phyloP scores from a whole-genome alignment of 2,797 vertebrate species.

The Sebastes jordani region DNA sequence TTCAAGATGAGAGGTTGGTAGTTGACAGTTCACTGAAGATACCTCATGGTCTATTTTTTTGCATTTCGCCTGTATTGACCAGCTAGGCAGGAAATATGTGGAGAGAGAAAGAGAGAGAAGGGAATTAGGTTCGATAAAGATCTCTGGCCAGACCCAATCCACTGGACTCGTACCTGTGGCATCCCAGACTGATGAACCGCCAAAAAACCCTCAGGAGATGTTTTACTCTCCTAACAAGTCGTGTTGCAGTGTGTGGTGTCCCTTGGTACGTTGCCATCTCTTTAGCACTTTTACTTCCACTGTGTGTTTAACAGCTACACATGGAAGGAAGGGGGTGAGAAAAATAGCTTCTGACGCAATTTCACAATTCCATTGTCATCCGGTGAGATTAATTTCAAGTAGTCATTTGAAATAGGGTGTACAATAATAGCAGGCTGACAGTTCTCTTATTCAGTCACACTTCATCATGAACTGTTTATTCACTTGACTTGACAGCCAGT shows the following conservation, averaged over 20 bases:
- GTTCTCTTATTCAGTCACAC: not conserved
- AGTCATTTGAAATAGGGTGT: not conserved
- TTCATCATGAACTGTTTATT: not conserved
- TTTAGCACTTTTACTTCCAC: conserved; percentile 4
- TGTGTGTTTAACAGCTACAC: conserved; percentile 15
- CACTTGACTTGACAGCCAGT: not conserved
- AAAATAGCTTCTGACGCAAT: not conserved
- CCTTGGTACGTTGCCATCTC: not conserved
- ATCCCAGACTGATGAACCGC: not conserved
- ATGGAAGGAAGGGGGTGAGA: conserved; percentile 1
- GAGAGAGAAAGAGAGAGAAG: not conserved
- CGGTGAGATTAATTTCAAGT: conserved; percentile 2
- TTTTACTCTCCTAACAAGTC: not conserved
- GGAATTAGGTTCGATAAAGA: not conserved
- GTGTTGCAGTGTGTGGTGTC: not conserved
- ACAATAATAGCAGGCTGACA: not conserved
- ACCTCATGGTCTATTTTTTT: too few species aligned
- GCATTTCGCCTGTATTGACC: not conserved
- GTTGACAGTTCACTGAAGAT: too few species aligned
- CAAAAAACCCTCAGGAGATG: not conserved
- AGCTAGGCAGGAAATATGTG: not conserved
- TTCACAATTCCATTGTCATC: conserved; percentile 12
- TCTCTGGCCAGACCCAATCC: not conserved
- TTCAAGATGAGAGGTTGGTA: not conserved
- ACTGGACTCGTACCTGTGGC: not conserved